Conservation (phyloP, 2,797 vertebrate species). For the Sciurus carolinensis region DNA sequence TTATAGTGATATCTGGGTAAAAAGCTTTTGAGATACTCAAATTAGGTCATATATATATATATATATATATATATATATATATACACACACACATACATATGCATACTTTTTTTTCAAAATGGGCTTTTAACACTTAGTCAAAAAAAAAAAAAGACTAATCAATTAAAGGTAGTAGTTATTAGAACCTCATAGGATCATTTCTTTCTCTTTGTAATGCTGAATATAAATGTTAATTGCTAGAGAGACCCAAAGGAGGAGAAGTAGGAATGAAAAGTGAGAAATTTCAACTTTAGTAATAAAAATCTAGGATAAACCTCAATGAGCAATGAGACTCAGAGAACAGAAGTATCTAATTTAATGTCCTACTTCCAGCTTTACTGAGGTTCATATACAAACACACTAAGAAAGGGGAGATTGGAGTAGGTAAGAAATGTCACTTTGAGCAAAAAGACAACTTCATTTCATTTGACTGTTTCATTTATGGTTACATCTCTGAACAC, state of each 20-base stretch:
- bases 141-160: not conserved
- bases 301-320: not conserved
- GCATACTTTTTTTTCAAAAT: not conserved
- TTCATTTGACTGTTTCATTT: slow-evolving; percentile 75
- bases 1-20: not conserved
- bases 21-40: not conserved
- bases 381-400: not conserved
- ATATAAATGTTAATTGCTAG: not conserved
- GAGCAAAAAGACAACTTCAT: not conserved
- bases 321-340: not conserved
- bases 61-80: no score
- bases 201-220: not conserved
- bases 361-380: not conserved
- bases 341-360: not conserved
- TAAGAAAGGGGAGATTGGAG: not conserved
- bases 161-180: not conserved
- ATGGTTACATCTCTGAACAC: slow-evolving; percentile 55
- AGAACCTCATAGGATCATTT: not conserved
- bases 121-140: not conserved
- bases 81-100: no score
- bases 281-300: not conserved
- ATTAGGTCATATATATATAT: not conserved
- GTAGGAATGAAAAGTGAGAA: not conserved
- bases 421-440: slow-evolving; percentile 10
- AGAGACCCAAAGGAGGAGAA: not conserved